A percentile compares a stretch with the other conserved stretches of the same genome.
Conservation (phyloP, 2,797 vertebrate species). For the Microctenopoma steveboyesi region DNA sequence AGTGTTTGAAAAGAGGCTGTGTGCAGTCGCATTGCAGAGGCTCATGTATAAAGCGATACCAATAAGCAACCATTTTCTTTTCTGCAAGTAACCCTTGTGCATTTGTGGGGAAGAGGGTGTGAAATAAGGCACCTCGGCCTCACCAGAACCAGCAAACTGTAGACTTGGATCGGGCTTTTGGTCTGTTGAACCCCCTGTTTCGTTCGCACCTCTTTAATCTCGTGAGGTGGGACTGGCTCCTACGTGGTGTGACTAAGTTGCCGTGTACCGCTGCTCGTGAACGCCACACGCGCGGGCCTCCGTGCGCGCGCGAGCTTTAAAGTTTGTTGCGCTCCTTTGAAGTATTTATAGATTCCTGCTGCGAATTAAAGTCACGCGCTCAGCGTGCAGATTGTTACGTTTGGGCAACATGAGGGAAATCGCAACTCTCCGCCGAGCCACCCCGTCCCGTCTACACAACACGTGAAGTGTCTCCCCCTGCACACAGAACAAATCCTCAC, state of each 20-base stretch:
- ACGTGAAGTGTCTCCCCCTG: slow-evolving; percentile 37
- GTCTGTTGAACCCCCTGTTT: not conserved
- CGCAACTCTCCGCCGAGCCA: slow-evolving; percentile 29
- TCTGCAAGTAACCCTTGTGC: slow-evolving; percentile 62
- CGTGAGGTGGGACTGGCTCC: slow-evolving; percentile 28
- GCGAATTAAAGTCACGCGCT: slow-evolving; percentile 19
- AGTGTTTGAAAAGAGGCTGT: slow-evolving; percentile 41
- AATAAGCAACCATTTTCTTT: slow-evolving; percentile 82
- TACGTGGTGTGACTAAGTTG: slow-evolving; percentile 20
- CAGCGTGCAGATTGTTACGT: slow-evolving; percentile 35
- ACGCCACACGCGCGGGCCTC: slow-evolving; percentile 1
- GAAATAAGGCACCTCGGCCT: slow-evolving; percentile 4
- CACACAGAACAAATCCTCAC: not conserved
- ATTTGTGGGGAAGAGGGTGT: slow-evolving; percentile 45
- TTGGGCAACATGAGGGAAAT: slow-evolving; percentile 50
- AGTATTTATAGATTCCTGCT: slow-evolving; percentile 15
- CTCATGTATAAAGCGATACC: slow-evolving; percentile 74
- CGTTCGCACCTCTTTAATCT: slow-evolving; percentile 5
- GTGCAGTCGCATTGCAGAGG: slow-evolving; percentile 86
- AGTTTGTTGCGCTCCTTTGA: slow-evolving; percentile 47
- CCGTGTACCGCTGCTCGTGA: slow-evolving; percentile 40
- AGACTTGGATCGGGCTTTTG: not conserved
- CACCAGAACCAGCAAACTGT: not conserved
- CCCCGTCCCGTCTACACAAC: slow-evolving; percentile 33
- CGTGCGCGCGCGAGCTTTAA: slow-evolving; percentile 22